These are phyloP conservation scores for Colossoma macropomum DNA, from an alignment of 2,113 vertebrate genomes.

Conservation along the genomic window DNA sequence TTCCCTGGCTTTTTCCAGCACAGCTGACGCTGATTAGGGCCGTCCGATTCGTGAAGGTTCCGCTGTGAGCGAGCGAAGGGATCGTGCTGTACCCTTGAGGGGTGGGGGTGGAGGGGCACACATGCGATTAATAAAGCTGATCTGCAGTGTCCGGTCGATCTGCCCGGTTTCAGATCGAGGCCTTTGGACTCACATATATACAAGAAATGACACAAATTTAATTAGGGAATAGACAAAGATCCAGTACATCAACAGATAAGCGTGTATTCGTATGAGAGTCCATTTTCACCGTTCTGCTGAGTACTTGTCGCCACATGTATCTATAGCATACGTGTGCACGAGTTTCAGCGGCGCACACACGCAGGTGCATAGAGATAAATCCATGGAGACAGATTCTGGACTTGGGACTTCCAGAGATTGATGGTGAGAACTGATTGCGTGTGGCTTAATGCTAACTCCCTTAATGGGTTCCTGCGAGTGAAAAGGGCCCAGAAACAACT, in stretches of 20 bases:
- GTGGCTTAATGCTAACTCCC: constrained; percentile 42
- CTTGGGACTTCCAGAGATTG: background rate
- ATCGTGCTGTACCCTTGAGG: constrained; percentile 15
- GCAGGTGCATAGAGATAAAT: constrained; percentile 28
- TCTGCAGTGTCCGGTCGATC: constrained; percentile 30
- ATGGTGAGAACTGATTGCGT: constrained; percentile 32
- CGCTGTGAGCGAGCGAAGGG: constrained; percentile 38
- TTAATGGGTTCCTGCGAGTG: constrained; percentile 20
- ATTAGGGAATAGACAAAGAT: background rate
- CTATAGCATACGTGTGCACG: background rate
- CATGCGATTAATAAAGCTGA: constrained; percentile 53
- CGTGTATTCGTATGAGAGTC: background rate
- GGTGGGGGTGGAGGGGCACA: constrained; percentile 21
- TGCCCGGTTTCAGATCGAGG: constrained; percentile 16
- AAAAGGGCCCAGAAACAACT: constrained; percentile 34
- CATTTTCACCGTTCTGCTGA: background rate
- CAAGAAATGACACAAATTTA: background rate
- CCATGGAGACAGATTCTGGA: constrained; percentile 18
- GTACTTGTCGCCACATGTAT: background rate
- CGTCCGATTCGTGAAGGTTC: constrained; percentile 55
- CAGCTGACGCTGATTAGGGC: constrained; percentile 76
- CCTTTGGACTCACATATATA: constrained; percentile 2
- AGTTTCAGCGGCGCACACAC: background rate
- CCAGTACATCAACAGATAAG: constrained; percentile 7
- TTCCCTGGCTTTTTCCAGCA: constrained; percentile 44